Evolutionary conservation across 1,140 invertebrate genomes (phyloP), one percentile per base, ranked within the genome.

Genomic region (Eumaeus atala): DNA sequence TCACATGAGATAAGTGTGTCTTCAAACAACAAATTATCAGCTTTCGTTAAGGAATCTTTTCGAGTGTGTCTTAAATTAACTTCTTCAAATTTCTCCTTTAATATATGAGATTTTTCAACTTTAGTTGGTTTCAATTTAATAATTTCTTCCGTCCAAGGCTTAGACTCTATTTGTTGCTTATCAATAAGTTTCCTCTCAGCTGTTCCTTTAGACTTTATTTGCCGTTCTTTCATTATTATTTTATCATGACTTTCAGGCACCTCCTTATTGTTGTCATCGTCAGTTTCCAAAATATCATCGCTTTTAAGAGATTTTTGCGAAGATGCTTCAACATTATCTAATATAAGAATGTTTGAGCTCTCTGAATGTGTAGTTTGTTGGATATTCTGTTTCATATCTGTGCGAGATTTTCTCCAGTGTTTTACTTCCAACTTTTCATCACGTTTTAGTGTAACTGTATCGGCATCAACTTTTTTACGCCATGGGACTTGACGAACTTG

Each of bases 121-220:
- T 88, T 88, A 1, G 88, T 78, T 16, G 88, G 89, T 65, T 91
- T 91, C 10, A 91, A 65, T 62, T 89, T 87, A 38, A 91, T 87
- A 55, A 73, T 78, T 75, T 92, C 90, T 66, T 91, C 85, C 34
- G 82, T 91, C 89, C 90, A 90, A 7, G 75, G 74, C 17, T 71
- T 58, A 21, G 44, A 51, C 21, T 57, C 51, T 51, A 64, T 40
- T 54, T 70, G 62, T 66, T 67, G 65, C 14, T 61, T 66, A 49
- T 66, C 14, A 16, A 44, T 9, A 16, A 16, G 62, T 33, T 60
- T 59, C 47, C 36, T 33, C 21, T 66, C 34, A 10, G 21, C 28
- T 33, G 9, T 28, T 44, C 16, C 40, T 10, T 9, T 44, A 44
- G 9, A 12, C 54, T 28, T 28, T 28, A 28, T 28, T 3, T 3